Conservation (phyloP, 2,888 invertebrate species). For the Aphodius sticticus region DNA sequence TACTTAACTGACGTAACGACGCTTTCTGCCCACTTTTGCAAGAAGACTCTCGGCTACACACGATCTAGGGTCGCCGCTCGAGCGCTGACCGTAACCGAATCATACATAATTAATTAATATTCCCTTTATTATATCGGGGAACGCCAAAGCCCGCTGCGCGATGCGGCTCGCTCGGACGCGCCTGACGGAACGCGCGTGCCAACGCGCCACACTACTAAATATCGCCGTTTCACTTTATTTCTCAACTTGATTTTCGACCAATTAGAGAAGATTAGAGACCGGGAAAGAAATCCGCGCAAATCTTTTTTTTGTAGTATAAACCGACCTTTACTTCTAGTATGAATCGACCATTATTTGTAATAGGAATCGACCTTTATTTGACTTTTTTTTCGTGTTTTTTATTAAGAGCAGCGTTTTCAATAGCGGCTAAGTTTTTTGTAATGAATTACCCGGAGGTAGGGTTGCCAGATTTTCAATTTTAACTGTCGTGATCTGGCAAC, state of each 20-base stretch:
- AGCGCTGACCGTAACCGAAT: constrained; percentile 52
- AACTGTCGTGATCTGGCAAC: too few relatives aligned
- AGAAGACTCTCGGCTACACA: too few relatives aligned
- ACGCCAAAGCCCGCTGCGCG: constrained; percentile 38
- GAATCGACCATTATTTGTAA: background rate
- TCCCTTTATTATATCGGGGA: constrained; percentile 51
- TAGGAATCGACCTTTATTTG: background rate
- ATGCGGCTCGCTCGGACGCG: constrained; percentile 6
- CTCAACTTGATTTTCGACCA: constrained; percentile 5
- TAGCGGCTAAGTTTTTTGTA: too few relatives aligned
- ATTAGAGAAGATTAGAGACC: background rate
- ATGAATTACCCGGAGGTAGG: too few relatives aligned
- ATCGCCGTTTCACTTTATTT: constrained; percentile 5
- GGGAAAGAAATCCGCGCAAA: too few relatives aligned
- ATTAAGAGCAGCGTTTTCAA: too few relatives aligned
- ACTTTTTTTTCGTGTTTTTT: background rate
- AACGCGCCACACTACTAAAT: background rate
- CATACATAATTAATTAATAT: constrained; percentile 56
- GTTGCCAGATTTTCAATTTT: too few relatives aligned
- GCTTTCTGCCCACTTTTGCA: too few relatives aligned
- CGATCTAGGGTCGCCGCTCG: constrained; percentile 7
- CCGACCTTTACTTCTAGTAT: background rate
- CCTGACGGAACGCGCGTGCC: constrained; percentile 7
- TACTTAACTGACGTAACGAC: too few relatives aligned
- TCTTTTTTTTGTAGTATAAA: background rate